Evolutionary conservation across 2,888 invertebrate genomes (phyloP), one percentile per base, ranked within the genome.

Genomic region (Chaetogeoica ovagalla): DNA sequence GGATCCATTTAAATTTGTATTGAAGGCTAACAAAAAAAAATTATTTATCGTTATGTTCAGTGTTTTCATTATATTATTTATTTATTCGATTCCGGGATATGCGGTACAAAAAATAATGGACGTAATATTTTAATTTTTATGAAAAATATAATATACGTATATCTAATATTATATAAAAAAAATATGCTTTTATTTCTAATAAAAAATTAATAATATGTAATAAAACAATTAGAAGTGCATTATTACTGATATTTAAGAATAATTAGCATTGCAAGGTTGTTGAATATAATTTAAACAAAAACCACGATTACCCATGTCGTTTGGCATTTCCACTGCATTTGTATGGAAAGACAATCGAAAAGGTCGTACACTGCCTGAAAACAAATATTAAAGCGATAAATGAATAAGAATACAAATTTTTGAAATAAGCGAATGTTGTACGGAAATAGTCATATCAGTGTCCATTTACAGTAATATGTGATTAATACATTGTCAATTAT

Each of bases 51-150:
- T 11, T 4, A 55, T 55, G 19, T 17, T 55, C 55, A 0, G 17
- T 19, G 5, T 55, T 59, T 77, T 77, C 17, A 76, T 84, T 68
- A 89, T 91, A 19, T 85, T 92, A 75, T 92, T 95, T 86, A 90
- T 95, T 84, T 96, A 95, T 86, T 90, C 94, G 19, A 90, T 95
- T 85, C 96, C 96, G 55, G 96, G 95, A 68, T 96, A 95, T 86
- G 90, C 92, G 0, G 93, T 94, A 81, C 96, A 96, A 87, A 93
- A 90, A 85, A 89, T 96, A 75, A 86, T 96, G 77, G 94, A 95
- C 73, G 94, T 94, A 8, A 30, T 48, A 19, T 48, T 70, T 19
- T 23, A 19, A 69, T 15, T 62, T 17, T 6, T 30, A 37, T 19
- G 17, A 19, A 57, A 57, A 70, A n/a, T 39, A n/a, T 70, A n/a